Percentiles rank a stretch among this genome's conserved stretches.
Conservation (phyloP, 2,113 vertebrate genomes). For the Amia ocellicauda region DNA sequence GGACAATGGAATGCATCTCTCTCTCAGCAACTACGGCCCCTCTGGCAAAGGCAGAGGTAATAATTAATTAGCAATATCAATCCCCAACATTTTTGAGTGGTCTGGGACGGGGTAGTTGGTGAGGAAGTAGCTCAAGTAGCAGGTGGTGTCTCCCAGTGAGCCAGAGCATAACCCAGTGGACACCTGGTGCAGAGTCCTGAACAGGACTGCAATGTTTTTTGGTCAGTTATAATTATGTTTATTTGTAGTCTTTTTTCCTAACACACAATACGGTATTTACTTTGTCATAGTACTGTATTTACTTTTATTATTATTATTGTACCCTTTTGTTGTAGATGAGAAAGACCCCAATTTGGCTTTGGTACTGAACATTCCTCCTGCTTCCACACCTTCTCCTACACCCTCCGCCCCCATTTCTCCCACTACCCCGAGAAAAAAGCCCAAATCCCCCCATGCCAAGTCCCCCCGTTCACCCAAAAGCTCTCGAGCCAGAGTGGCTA, state of each 20-base stretch:
- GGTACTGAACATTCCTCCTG: slow-evolving; percentile 59
- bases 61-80: too few relatives aligned
- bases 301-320: too few relatives aligned
- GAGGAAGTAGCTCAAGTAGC: too few relatives aligned
- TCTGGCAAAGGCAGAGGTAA: slow-evolving; percentile 70
- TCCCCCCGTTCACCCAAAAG: slow-evolving; percentile 31
- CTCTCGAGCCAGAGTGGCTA: slow-evolving; percentile 14
- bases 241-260: too few relatives aligned
- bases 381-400: slow-evolving; percentile 34
- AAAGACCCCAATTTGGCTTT: slow-evolving; percentile 40
- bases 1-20: slow-evolving; percentile 78
- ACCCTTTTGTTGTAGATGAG: slow-evolving; percentile 44
- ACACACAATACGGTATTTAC: too few relatives aligned
- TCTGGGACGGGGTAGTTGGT: too few relatives aligned
- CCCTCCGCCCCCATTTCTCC: slow-evolving; percentile 29
- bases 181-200: too few relatives aligned
- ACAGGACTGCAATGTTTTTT: too few relatives aligned
- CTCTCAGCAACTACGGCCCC: slow-evolving; percentile 76
- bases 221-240: too few relatives aligned
- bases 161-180: too few relatives aligned
- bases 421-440: slow-evolving; percentile 34
- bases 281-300: too few relatives aligned
- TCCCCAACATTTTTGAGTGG: slow-evolving; percentile 2
- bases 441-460: slow-evolving; percentile 49
- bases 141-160: too few relatives aligned